These are phyloP conservation scores for Actinia equina DNA, from an alignment of 64 coral and sea anemone species.

Conservation along the genomic window DNA sequence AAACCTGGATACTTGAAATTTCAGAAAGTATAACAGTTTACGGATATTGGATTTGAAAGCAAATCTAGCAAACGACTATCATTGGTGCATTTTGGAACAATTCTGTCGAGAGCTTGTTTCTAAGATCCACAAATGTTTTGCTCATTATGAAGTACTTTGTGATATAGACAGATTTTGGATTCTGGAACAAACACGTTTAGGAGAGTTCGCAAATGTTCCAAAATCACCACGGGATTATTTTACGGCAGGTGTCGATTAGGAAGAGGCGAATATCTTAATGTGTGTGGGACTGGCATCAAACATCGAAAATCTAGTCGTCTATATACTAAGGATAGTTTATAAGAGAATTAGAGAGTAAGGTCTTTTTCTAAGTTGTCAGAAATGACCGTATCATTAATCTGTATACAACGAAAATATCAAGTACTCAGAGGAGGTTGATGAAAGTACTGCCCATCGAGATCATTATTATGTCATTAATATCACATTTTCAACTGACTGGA, in stretches of 20 bases:
- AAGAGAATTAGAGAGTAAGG: neutral
- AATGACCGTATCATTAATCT: neutral
- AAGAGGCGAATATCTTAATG: neutral
- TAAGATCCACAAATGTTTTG: neutral
- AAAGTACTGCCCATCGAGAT: neutral
- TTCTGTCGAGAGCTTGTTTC: neutral
- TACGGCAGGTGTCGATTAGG: neutral
- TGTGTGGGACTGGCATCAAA: neutral
- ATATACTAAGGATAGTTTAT: neutral
- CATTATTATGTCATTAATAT: neutral
- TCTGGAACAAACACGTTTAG: neutral
- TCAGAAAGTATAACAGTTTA: neutral
- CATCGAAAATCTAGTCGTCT: neutral
- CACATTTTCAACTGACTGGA: neutral
- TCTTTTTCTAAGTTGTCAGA: neutral
- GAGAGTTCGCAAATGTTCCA: neutral
- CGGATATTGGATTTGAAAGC: neutral
- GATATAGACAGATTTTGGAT: neutral
- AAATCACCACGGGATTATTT: neutral
- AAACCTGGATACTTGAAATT: neutral
- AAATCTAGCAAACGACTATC: neutral
- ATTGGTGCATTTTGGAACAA: neutral
- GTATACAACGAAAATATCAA: neutral
- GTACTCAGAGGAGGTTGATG: neutral
- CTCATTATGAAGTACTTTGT: conserved; percentile 9